Base-by-base conservation (phyloP, 2,888 invertebrate genomes). In the Tetranychus piercei region DNA sequence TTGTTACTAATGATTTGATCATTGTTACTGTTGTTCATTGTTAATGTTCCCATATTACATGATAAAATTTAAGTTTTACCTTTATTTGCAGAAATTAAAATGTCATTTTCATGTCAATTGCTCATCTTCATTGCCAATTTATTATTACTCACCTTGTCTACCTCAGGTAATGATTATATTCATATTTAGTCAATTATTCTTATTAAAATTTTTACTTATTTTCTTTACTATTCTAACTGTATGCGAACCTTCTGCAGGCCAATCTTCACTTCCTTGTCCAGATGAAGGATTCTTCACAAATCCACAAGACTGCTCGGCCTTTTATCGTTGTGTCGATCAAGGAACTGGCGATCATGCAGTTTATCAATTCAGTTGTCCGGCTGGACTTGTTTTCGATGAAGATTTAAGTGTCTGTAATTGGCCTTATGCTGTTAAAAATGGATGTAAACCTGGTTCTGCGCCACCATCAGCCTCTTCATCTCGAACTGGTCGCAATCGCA, bases 381-480 rank as follows among this genome's bases (percentile, higher is more conserved):
- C 87, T 43, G 90, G 90, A 8, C 82, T 90, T 74, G 89, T 89
- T 0, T 90, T 90, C 81, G 90, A 90, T 81, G 77, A 78, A 75
- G 73, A 73, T 5, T 74, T 78, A 22, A 76, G 75, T 22, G 77
- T 90, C 73, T 90, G 90, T 81, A 89, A 89, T 6, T 90, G 90
- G 90, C 90, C 90, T 0, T 85, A 89, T 0, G 84, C 88, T 15
- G 87, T 90, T 2, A 90, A 90, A 80, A 87, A 88, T 43, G 90
- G 89, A 75, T 81, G 81, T 34, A 45, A 69, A 44, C 72, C 75
- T 9, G 74, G 44, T 8, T 43, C 72, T 71, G 64, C 18, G 5
- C 69, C 71, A 64, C 23, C 66, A 66, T 4, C 23, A 22, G n/a
- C 72, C 9, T n/a, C 72, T 20, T 15, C 74, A 15, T 9, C 55